These are phyloP conservation scores for Phylloscopus collybita DNA, from an alignment of 2,797 vertebrate species.

Conservation along the genomic window DNA sequence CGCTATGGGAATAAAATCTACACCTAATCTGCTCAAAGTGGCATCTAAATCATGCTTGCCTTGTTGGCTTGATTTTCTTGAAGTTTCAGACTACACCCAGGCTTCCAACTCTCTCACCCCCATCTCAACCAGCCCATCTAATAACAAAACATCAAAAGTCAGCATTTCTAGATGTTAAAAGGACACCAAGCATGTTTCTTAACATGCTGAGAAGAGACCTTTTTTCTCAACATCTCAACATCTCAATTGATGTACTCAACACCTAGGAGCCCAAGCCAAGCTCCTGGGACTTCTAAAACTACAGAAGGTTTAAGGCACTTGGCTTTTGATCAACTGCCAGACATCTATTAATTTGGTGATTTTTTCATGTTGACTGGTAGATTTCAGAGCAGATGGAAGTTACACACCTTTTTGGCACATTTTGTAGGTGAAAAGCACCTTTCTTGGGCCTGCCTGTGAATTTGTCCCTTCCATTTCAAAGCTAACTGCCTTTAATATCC, in stretches of 20 bases:
- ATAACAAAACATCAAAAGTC: background rate
- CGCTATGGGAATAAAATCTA: background rate
- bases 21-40: background rate
- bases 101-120: background rate
- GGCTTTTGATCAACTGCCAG: background rate
- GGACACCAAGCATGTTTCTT: background rate
- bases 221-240: background rate
- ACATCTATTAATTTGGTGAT: background rate
- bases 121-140: background rate
- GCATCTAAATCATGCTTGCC: background rate
- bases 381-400: background rate
- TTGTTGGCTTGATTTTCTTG: background rate
- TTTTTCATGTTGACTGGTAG: background rate
- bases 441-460: background rate
- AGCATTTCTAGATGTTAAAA: background rate
- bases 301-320: background rate
- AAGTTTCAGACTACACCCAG: background rate
- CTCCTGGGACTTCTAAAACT: background rate
- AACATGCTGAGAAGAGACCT: background rate
- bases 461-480: background rate
- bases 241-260: background rate
- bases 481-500: background rate
- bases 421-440: background rate
- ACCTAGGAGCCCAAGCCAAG: background rate
- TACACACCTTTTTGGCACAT: background rate